A percentile compares a stretch with the other conserved stretches of the same genome.
Evolutionary conservation across 2,888 invertebrate genomes (phyloP).

Genomic region (Drosophila prostipennis): DNA sequence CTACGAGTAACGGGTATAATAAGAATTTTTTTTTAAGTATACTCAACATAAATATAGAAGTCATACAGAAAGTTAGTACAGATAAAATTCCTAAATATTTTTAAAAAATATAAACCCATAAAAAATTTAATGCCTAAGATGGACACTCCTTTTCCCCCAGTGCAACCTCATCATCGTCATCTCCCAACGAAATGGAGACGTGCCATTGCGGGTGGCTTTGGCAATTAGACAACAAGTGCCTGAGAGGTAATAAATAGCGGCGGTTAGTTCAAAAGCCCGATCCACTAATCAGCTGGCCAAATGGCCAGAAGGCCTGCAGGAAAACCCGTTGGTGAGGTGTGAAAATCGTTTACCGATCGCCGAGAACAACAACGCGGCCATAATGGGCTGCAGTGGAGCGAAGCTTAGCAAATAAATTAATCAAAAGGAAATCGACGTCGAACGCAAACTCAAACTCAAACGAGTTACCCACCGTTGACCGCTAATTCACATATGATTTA

Average conservation of each 20-base stretch:
- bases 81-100: too few relatives aligned
- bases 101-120: background rate
- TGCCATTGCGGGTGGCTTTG: conserved; percentile 75
- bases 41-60: too few relatives aligned
- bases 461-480: conserved; percentile 59
- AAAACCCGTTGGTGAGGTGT: conserved; percentile 55
- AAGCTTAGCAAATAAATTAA: conserved; percentile 70
- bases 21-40: too few relatives aligned
- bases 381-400: conserved; percentile 55
- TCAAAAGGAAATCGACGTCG: conserved; percentile 66
- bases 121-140: too few relatives aligned
- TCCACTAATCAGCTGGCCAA: conserved; percentile 68
- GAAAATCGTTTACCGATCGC: conserved; percentile 69
- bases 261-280: conserved; percentile 64
- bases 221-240: conserved; percentile 78
- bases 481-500: conserved; percentile 72
- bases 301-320: conserved; percentile 17
- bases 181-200: conserved; percentile 45
- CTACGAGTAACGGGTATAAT: too few relatives aligned
- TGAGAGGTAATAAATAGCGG: conserved; percentile 24
- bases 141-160: conserved; percentile 1
- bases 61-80: too few relatives aligned
- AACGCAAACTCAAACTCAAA: conserved; percentile 37
- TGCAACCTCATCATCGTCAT: conserved; percentile 27
- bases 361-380: conserved; percentile 58